Conservation (phyloP, 2,797 vertebrate genomes). For the Anisognathus igniventris region DNA sequence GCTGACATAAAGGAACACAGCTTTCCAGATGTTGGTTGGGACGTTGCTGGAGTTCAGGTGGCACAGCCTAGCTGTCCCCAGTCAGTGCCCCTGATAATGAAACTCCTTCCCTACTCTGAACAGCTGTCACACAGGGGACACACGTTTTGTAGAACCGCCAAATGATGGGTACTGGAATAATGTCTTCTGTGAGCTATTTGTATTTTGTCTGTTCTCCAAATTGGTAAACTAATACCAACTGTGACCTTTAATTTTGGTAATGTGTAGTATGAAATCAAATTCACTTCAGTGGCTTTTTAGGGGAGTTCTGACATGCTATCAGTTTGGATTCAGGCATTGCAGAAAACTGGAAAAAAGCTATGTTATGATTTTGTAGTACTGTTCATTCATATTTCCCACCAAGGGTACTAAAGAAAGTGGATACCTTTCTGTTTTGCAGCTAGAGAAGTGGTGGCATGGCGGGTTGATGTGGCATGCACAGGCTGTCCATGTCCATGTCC, state of each 20-base stretch:
- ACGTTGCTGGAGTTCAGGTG: not conserved
- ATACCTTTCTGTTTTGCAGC: not conserved
- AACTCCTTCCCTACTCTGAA: fast-evolving
- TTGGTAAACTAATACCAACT: not conserved
- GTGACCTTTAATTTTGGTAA: not conserved
- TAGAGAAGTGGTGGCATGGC: fast-evolving
- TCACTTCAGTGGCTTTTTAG: not conserved
- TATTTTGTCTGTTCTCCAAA: not conserved
- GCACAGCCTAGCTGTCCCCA: not conserved
- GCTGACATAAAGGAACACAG: fast-evolving
- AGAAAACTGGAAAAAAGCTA: not conserved
- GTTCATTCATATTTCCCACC: not conserved
- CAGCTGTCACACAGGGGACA: not conserved
- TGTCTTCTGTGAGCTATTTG: not conserved
- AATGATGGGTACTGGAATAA: not conserved
- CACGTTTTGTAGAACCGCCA: fast-evolving
- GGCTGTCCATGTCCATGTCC: not conserved
- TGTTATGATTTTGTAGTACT: not conserved
- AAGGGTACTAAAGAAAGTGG: not conserved
- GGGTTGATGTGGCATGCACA: fast-evolving
- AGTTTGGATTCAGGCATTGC: not conserved
- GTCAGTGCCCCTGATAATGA: not conserved
- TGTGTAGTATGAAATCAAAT: not conserved
- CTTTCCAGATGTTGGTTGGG: not conserved
- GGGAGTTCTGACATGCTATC: not conserved